Conservation (phyloP, 2,888 invertebrate species). For the Sericinus montela region DNA sequence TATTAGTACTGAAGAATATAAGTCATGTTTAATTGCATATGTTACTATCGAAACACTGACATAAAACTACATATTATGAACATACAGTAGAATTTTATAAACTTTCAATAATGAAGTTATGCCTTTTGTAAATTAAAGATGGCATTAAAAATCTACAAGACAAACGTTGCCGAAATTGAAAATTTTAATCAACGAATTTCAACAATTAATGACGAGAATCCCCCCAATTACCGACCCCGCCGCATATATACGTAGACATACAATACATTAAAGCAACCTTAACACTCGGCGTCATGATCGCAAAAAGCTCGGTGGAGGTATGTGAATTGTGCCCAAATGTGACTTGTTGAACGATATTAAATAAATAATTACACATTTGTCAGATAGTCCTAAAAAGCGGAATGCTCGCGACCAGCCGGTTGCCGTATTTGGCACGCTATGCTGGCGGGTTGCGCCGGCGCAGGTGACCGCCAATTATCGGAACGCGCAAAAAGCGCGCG, state of each 20-base stretch:
- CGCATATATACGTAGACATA: conserved; percentile 2
- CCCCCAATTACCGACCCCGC: conserved; percentile 5
- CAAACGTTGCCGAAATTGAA: neutral
- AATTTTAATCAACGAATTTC: conserved; percentile 10
- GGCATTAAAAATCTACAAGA: neutral
- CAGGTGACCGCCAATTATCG: conserved; percentile 75
- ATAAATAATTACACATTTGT: conserved; percentile 80
- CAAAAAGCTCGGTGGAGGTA: conserved; percentile 57
- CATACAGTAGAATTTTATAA: no score
- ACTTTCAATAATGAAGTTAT: no score
- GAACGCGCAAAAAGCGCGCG: conserved; percentile 63
- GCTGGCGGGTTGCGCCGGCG: conserved; percentile 43
- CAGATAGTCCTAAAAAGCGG: conserved; percentile 73
- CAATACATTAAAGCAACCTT: conserved; percentile 36
- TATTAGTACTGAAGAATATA: no score
- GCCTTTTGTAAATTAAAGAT: no score
- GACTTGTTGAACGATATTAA: conserved; percentile 64
- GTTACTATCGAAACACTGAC: no score
- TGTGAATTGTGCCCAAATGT: conserved; percentile 72
- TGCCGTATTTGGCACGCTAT: conserved; percentile 63
- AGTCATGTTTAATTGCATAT: no score
- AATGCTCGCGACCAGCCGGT: conserved; percentile 51
- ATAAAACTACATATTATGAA: no score
- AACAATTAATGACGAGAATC: conserved; percentile 8
- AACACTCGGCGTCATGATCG: conserved; percentile 32